These are phyloP conservation scores for Leistus spinibarbis DNA, from an alignment of 2,888 invertebrate species.

Conservation along the genomic window DNA sequence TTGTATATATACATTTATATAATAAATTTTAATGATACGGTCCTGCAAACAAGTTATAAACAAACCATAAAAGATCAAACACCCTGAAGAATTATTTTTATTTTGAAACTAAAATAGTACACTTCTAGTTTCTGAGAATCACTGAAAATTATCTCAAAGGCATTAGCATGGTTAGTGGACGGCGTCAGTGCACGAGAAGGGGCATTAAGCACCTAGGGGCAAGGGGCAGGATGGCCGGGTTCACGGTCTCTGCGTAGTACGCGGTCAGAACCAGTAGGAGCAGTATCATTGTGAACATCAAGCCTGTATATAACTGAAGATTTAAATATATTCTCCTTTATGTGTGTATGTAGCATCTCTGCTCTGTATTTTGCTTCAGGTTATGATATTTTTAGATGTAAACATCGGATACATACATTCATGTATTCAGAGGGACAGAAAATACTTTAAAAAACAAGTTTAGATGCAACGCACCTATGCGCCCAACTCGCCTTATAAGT, in stretches of 20 bases:
- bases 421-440: no score
- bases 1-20: no score
- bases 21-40: no score
- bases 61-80: not conserved
- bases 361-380: not conserved
- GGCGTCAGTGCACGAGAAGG: not conserved
- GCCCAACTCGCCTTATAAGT: no score
- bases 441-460: no score
- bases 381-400: not conserved
- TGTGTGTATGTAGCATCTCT: not conserved
- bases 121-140: not conserved
- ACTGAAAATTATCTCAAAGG: conserved; percentile 4
- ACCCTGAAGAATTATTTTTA: not conserved
- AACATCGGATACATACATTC: not conserved
- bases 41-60: not conserved
- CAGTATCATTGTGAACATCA: not conserved
- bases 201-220: not conserved
- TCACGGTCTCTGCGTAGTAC: conserved; percentile 2
- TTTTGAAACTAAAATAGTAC: not conserved
- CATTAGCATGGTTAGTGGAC: not conserved
- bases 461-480: no score
- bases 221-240: not conserved
- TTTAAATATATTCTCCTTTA: not conserved
- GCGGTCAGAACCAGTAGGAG: not conserved
- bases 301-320: not conserved